Evolutionary conservation across 2,113 vertebrate genomes (phyloP).

Genomic region (Plestiodon gilberti): DNA sequence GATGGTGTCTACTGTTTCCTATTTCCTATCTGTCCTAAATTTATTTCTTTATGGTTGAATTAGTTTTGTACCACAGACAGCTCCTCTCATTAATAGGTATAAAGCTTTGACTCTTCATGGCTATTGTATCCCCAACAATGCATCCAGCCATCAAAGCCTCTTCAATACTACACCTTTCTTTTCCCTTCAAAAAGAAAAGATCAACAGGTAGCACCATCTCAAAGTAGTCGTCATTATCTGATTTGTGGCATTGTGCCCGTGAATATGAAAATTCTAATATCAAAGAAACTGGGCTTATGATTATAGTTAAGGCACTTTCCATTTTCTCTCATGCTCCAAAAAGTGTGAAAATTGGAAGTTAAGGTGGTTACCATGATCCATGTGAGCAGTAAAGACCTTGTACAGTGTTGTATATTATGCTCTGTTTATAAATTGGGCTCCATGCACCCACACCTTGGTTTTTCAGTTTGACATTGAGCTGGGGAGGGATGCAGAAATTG

Average conservation of each 20-base stretch:
- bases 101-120: neutral
- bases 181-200: conserved; percentile 8
- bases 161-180: neutral
- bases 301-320: no score
- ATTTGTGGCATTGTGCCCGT: neutral
- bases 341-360: no score
- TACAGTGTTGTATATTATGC: no score
- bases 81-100: neutral
- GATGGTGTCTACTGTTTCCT: neutral
- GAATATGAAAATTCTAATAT: conserved; percentile 7
- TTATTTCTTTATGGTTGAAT: conserved; percentile 24
- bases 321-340: no score
- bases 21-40: neutral
- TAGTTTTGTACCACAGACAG: conserved; percentile 23
- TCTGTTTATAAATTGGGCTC: no score
- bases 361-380: no score
- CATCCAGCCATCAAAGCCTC: conserved; percentile 2
- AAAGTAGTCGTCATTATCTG: conserved; percentile 16
- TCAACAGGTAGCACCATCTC: neutral
- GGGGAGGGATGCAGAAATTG: no score
- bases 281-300: no score
- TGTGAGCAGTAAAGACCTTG: no score
- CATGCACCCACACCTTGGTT: no score
- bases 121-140: conserved; percentile 14
- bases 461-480: no score